Percentiles rank a stretch among this genome's conserved stretches.
phyloP scores from a whole-genome alignment of 2,113 vertebrate genomes.

The Neopipo cinnamomea region DNA sequence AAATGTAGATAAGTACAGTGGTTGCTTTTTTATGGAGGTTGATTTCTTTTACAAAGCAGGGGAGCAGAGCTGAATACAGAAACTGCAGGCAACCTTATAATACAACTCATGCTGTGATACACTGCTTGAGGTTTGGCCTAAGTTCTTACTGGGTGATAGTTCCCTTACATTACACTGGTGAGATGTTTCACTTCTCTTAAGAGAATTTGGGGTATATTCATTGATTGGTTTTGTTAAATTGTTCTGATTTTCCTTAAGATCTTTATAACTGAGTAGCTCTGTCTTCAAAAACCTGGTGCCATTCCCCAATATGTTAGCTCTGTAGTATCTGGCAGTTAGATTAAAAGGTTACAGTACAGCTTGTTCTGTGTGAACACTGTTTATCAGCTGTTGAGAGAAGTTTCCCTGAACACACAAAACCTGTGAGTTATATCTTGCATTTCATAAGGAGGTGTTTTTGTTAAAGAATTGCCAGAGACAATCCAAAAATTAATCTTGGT shows the following conservation, averaged over 20 bases:
- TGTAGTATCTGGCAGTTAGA: not conserved
- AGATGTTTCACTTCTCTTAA: not conserved
- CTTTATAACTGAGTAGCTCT: not conserved
- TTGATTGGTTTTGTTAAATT: not conserved
- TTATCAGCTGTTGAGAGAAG: not conserved
- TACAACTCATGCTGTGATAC: not conserved
- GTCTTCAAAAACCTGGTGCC: not conserved
- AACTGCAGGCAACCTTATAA: rapidly evolving
- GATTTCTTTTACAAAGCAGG: not conserved
- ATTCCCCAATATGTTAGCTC: not conserved
- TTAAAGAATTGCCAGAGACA: not conserved
- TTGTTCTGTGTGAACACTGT: not conserved
- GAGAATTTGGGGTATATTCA: not conserved
- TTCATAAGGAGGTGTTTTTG: not conserved
- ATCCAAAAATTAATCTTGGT: not conserved
- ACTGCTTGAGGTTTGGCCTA: not conserved
- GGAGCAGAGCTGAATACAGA: not conserved
- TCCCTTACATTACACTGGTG: not conserved
- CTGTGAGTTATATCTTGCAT: not conserved
- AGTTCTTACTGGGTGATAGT: not conserved
- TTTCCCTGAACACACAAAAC: not conserved
- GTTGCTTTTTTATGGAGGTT: not conserved
- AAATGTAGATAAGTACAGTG: not conserved
- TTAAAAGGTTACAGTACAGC: not conserved
- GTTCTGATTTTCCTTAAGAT: not conserved